phyloP scores from a whole-genome alignment of 2,888 invertebrate genomes.

The Heliconius ismenius region DNA sequence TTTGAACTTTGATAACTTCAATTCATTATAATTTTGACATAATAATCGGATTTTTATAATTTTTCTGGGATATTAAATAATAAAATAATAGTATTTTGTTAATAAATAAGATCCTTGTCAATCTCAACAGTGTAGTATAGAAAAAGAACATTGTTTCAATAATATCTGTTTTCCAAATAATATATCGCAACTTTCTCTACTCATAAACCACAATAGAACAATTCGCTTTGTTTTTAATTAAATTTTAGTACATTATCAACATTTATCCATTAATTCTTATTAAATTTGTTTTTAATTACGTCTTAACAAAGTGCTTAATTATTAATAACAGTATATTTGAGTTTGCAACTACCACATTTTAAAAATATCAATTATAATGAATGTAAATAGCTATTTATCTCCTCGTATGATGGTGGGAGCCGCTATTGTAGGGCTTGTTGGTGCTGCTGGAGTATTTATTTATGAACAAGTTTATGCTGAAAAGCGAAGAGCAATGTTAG shows the following conservation, averaged over 20 bases:
- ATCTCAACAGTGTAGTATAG: background rate
- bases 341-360: background rate
- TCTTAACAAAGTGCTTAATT: background rate
- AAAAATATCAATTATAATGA: slow-evolving; percentile 25
- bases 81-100: background rate
- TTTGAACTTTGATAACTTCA: slow-evolving; percentile 11
- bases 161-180: background rate
- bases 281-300: background rate
- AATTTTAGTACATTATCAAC: background rate
- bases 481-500: slow-evolving; percentile 72
- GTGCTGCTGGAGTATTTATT: slow-evolving; percentile 76
- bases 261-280: background rate
- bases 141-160: background rate
- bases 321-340: background rate
- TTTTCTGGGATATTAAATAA: background rate
- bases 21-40: slow-evolving; percentile 13
- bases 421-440: slow-evolving; percentile 75
- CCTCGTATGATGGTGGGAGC: slow-evolving; percentile 73
- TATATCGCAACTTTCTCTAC: slow-evolving; percentile 7
- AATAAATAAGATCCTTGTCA: background rate
- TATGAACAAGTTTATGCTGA: slow-evolving; percentile 77
- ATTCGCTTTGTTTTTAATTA: background rate
- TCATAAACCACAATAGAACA: slow-evolving; percentile 10
- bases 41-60: background rate
- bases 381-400: slow-evolving; percentile 53